A percentile compares a stretch with the other conserved stretches of the same genome.
These are phyloP conservation scores for Noctua fimbriata DNA, from an alignment of 2,888 invertebrate species.

Conservation along the genomic window DNA sequence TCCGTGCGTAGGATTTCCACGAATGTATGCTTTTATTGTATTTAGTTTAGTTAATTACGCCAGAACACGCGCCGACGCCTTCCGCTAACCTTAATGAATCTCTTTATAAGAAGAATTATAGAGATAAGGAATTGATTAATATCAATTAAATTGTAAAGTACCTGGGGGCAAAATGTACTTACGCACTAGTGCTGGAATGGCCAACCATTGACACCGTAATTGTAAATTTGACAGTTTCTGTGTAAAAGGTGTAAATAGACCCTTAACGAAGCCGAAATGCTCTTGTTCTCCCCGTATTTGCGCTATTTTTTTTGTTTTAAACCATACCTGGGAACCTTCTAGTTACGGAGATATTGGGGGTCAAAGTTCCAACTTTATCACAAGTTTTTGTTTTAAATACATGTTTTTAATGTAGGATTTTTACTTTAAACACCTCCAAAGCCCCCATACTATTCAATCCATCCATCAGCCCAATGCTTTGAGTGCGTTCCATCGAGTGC, in stretches of 20 bases:
- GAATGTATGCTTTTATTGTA: slow-evolving; percentile 69
- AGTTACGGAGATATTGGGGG: too few relatives aligned
- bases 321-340: too few relatives aligned
- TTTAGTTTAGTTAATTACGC: slow-evolving; percentile 77
- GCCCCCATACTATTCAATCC: too few relatives aligned
- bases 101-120: slow-evolving; percentile 33
- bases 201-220: not conserved
- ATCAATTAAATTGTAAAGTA: not conserved
- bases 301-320: too few relatives aligned
- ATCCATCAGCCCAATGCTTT: too few relatives aligned
- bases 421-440: too few relatives aligned
- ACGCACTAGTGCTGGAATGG: not conserved
- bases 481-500: too few relatives aligned
- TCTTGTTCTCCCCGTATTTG: too few relatives aligned
- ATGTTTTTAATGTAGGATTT: too few relatives aligned
- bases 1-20: slow-evolving; percentile 68
- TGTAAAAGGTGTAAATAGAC: not conserved
- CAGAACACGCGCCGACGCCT: slow-evolving; percentile 72
- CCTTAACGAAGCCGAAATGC: too few relatives aligned
- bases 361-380: too few relatives aligned
- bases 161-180: not conserved
- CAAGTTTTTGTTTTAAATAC: too few relatives aligned
- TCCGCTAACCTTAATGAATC: slow-evolving; percentile 57
- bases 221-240: not conserved
- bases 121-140: slow-evolving; percentile 29